phyloP scores from a whole-genome alignment of 2,797 vertebrate genomes.

The Pelochelys cantorii region DNA sequence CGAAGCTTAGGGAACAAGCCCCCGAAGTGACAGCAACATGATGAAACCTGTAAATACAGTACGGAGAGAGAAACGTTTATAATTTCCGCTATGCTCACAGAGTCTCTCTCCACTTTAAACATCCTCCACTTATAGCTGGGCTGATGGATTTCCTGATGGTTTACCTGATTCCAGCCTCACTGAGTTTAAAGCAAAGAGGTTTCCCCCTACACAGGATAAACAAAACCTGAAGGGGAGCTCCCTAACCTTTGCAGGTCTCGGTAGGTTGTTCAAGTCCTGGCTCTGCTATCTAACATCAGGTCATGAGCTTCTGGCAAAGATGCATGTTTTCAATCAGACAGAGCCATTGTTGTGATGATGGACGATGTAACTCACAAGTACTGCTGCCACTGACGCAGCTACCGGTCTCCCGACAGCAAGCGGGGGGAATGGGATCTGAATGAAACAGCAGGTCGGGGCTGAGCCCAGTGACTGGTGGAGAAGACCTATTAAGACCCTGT shows the following conservation, averaged over 20 bases:
- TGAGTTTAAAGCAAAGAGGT: conserved; percentile 33
- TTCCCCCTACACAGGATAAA: neutral
- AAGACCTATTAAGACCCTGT: neutral
- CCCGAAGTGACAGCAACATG: neutral
- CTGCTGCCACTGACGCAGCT: neutral
- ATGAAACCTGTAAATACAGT: neutral
- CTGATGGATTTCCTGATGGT: conserved; percentile 13
- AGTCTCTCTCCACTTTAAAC: neutral
- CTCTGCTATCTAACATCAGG: conserved; percentile 4
- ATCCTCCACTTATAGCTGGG: neutral
- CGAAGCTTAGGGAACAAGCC: neutral
- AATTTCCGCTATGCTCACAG: neutral
- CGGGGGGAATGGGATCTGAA: neutral
- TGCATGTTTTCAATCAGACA: neutral
- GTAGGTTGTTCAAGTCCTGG: neutral
- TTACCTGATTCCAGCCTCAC: neutral
- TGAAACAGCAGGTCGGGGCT: neutral
- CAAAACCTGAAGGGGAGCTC: neutral
- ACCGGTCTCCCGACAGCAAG: neutral
- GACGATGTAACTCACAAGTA: neutral
- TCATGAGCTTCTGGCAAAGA: conserved; percentile 10
- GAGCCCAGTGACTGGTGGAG: neutral
- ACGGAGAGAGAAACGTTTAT: neutral
- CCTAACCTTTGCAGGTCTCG: neutral
- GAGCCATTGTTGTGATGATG: accelerated